Percentiles rank a stretch among this genome's conserved stretches.
Evolutionary conservation across 2,888 invertebrate species (phyloP).

Genomic region (Adelognathus sp.): DNA sequence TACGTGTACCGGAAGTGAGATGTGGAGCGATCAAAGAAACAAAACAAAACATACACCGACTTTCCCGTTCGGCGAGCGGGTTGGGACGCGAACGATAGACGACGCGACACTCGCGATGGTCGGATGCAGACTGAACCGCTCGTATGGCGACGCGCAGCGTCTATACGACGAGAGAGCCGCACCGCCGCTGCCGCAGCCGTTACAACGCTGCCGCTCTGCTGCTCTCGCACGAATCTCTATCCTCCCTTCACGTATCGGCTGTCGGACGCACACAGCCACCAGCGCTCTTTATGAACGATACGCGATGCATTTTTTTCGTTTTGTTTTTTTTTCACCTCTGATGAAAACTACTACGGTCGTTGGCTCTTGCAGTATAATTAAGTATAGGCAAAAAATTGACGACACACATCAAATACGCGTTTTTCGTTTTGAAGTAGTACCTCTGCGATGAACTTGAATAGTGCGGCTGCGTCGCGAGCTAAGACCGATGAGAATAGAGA

Average conservation of each 20-base stretch:
- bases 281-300: not conserved
- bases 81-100: conserved; percentile 57
- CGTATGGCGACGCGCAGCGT: conserved; percentile 64
- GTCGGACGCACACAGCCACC: conserved; percentile 49
- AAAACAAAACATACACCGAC: conserved; percentile 46
- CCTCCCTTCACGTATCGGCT: conserved; percentile 57
- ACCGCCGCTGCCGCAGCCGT: conserved; percentile 23
- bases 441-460: too few species aligned
- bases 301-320: not conserved
- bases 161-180: conserved; percentile 48
- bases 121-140: conserved; percentile 75
- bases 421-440: too few species aligned
- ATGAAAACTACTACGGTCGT: too few species aligned
- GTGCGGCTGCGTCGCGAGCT: too few species aligned
- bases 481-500: too few species aligned
- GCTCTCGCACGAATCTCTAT: conserved; percentile 8
- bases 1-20: not conserved
- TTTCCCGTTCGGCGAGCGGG: conserved; percentile 54
- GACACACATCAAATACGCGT: too few species aligned
- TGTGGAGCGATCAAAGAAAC: conserved; percentile 15
- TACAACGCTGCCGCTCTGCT: not conserved
- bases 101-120: conserved; percentile 72
- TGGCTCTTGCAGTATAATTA: too few species aligned
- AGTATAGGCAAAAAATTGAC: too few species aligned
- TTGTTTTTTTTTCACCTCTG: not conserved